Percentiles rank a stretch among this genome's conserved stretches.
phyloP scores from a whole-genome alignment of 1,140 invertebrate genomes.

The Zaprionus capensis region DNA sequence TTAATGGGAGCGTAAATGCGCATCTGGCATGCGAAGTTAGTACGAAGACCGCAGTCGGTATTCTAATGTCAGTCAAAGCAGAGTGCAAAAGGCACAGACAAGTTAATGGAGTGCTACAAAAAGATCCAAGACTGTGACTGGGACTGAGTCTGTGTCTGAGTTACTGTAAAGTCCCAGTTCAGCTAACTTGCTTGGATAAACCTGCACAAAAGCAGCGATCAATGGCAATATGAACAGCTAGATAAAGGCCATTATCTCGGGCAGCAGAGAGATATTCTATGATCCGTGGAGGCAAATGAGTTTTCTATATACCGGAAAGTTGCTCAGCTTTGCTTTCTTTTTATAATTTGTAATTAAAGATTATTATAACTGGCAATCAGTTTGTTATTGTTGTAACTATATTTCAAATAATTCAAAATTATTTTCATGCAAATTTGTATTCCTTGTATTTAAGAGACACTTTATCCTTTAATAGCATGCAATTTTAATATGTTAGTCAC shows the following conservation, averaged over 20 bases:
- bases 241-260: not conserved
- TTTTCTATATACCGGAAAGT: not conserved
- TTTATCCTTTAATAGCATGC: not conserved
- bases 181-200: constrained; percentile 47
- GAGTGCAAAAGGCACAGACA: constrained; percentile 78
- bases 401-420: too few species aligned
- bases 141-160: not conserved
- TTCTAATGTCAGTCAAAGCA: constrained; percentile 74
- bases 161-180: constrained; percentile 35
- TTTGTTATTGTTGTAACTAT: not conserved
- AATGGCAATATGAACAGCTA: constrained; percentile 34
- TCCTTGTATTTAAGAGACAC: too few species aligned
- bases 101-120: constrained; percentile 76
- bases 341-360: not conserved
- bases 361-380: not conserved
- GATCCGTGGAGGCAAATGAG: not conserved
- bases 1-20: constrained; percentile 81
- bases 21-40: constrained; percentile 76
- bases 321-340: not conserved
- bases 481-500: not conserved
- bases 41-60: constrained; percentile 34
- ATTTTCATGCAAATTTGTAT: too few species aligned
- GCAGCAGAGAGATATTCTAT: not conserved
- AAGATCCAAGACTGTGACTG: constrained; percentile 34
- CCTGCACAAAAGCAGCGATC: constrained; percentile 32